Evolutionary conservation across 2,113 vertebrate genomes (phyloP), one percentile per base, ranked within the genome.

Genomic region (Crotophaga sulcirostris): DNA sequence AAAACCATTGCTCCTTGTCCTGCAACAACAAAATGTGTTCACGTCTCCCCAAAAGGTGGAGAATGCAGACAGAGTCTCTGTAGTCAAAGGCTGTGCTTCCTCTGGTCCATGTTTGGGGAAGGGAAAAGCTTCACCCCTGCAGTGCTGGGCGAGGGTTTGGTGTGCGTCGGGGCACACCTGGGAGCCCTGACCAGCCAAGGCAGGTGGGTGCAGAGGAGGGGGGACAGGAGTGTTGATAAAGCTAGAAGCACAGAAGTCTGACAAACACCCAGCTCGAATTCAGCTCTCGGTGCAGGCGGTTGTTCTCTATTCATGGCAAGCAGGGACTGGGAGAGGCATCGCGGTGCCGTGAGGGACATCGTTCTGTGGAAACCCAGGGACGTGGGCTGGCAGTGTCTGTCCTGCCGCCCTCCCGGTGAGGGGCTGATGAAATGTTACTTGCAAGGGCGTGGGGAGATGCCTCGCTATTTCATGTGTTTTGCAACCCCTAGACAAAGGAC

Each of bases 251-350:
- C 78, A 42, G 8, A 9, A 66, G 47, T 36, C 77, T 55, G 69
- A 51, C 55, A 14, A 7, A 7, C 67, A 68, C 1, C 47, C 63
- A 17, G 59, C 13, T 3, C 40, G 36, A 4, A 31, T 2, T 7
- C 67, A 15, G 5, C 36, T 12, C 8, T 28, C 5, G 1, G 1
- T 7, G 64, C 38, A 7, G 13, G 29, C 0, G 1, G 26, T 4
- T 72, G 21, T 45, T 74, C 34, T 24, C 51, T 67, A 3, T 69
- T 33, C 25, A 3, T 13, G 68, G 74, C 54, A 58, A 3, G 23
- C 1, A 12, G 52, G 77, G 49, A 4, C 36, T 44, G 83, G 82
- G 23, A 52, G 42, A 38, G 56, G 56, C 59, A 10, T 36, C 5
- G 7, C 49, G 44, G 73, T 15, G 45, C 86, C 33, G 3, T 5